phyloP scores from a whole-genome alignment of 2,888 invertebrate species.

The Lasioglossum malachurum region DNA sequence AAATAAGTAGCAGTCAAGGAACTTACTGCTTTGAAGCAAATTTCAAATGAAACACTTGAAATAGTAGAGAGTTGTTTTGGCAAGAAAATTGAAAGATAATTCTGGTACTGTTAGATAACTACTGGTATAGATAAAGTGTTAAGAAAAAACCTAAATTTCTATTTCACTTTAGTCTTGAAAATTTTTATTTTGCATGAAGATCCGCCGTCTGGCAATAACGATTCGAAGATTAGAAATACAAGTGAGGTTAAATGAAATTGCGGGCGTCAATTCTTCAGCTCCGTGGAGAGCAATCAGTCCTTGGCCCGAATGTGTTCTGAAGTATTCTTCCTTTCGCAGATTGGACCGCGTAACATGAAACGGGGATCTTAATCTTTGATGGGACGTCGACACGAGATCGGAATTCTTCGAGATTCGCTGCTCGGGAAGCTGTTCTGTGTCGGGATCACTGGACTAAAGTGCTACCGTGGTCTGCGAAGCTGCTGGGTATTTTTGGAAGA shows the following conservation, averaged over 20 bases:
- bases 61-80: too few species aligned
- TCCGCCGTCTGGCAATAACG: not conserved
- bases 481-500: not conserved
- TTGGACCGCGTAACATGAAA: not conserved
- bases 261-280: not conserved
- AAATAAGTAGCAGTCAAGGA: too few species aligned
- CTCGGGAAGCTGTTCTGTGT: not conserved
- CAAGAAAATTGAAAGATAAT: too few species aligned
- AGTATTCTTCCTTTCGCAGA: conserved; percentile 10
- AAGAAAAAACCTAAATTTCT: too few species aligned
- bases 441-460: not conserved
- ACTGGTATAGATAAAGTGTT: too few species aligned
- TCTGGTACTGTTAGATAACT: too few species aligned
- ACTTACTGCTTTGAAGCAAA: too few species aligned
- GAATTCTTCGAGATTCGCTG: conserved; percentile 8
- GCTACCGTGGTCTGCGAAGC: not conserved
- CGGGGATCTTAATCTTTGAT: not conserved
- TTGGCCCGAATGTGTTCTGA: conserved; percentile 21
- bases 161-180: too few species aligned
- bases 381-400: conserved; percentile 6
- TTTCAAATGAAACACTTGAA: too few species aligned
- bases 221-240: not conserved
- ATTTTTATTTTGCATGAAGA: not conserved
- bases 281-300: conserved; percentile 50
- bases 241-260: not conserved